Percentiles rank a stretch among this genome's conserved stretches.
Evolutionary conservation across 2,888 invertebrate species (phyloP).

Genomic region (Troides helena): DNA sequence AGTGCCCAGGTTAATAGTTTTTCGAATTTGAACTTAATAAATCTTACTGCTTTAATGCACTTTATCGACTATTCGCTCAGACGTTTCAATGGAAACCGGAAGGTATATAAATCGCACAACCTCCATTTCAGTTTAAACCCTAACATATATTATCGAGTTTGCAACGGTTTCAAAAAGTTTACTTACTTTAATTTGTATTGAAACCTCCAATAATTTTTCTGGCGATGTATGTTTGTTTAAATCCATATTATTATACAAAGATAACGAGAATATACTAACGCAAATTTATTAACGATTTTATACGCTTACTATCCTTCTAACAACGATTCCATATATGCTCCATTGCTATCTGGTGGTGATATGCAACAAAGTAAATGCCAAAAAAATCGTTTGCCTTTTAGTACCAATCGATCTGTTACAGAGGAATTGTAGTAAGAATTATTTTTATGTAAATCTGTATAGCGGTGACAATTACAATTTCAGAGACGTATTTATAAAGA

Average conservation of each 20-base stretch:
- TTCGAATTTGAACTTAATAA: constrained; percentile 3
- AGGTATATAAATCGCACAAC: constrained; percentile 4
- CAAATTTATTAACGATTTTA: no score
- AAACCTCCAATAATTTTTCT: no score
- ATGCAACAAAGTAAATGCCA: no score
- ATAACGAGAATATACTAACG: neutral
- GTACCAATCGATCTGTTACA: no score
- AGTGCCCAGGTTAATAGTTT: neutral
- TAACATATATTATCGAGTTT: neutral
- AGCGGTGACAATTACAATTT: neutral
- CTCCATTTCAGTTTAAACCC: neutral
- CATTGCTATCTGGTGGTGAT: no score
- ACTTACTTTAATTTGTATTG: neutral
- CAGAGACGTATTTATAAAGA: neutral
- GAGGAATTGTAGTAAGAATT: no score
- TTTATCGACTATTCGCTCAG: neutral
- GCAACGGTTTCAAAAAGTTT: neutral
- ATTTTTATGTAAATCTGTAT: no score
- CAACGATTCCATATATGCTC: no score
- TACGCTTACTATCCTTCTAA: no score
- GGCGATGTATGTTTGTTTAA: no score
- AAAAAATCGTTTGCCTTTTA: no score
- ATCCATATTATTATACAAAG: neutral
- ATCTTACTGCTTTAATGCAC: constrained; percentile 3
- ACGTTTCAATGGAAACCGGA: constrained; percentile 7